phyloP scores from a whole-genome alignment of 2,797 vertebrate species.

The Oreochromis mossambicus region DNA sequence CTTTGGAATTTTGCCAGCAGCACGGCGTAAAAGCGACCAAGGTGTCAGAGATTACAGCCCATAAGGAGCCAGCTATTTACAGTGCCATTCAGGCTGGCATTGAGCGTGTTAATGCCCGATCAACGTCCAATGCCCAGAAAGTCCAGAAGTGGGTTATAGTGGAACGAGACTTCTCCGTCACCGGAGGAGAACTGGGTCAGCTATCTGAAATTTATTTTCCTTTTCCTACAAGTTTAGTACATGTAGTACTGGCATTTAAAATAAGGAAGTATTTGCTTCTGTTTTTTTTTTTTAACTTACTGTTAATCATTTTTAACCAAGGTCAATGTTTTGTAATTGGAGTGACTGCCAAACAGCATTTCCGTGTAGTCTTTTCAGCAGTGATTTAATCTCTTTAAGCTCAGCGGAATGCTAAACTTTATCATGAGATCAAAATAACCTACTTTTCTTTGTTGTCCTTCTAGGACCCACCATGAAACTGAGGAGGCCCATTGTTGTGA shows the following conservation, averaged over 20 bases:
- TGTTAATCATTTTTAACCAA: background rate
- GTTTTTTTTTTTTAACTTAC: too few species aligned
- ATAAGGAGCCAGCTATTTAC: slow-evolving; percentile 71
- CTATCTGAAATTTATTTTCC: background rate
- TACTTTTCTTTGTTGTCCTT: background rate
- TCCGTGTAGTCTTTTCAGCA: background rate
- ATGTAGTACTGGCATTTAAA: background rate
- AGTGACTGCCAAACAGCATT: background rate
- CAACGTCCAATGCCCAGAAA: slow-evolving; percentile 75
- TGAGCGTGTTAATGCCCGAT: slow-evolving; percentile 66
- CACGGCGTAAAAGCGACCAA: slow-evolving; percentile 43
- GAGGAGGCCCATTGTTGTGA: slow-evolving; percentile 74
- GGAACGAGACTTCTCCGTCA: slow-evolving; percentile 56
- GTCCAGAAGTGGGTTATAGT: slow-evolving; percentile 59
- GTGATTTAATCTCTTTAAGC: background rate
- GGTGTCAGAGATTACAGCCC: slow-evolving; percentile 70
- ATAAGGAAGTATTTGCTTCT: background rate
- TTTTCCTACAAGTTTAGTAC: background rate
- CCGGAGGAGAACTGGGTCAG: slow-evolving; percentile 73
- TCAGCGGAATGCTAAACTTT: background rate
- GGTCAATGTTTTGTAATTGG: background rate
- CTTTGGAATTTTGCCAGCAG: slow-evolving; percentile 58
- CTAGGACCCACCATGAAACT: slow-evolving; percentile 83
- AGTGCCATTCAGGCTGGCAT: slow-evolving; percentile 75
- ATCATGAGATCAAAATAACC: background rate